Base-by-base conservation (phyloP, 2,888 invertebrate genomes). In the Julus scanicus region DNA sequence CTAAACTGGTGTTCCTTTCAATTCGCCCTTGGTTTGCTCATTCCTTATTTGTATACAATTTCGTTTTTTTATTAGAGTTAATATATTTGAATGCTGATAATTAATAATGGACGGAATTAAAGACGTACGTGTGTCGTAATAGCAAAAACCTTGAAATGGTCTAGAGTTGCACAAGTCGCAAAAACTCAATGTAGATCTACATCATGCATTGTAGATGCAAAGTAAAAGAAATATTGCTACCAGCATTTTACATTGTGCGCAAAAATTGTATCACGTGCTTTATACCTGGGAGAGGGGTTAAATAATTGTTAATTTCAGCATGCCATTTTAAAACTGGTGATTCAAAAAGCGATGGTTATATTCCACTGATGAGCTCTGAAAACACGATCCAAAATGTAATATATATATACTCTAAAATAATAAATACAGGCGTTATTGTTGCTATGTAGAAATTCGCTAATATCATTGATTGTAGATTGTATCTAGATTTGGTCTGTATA, bases 61-160 rank as follows among this genome's bases (percentile, higher is more conserved):
- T 71, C 71, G 11, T 49, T 49, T 71, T 29, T 11, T 71, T 71
- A 9, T n/a, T 2, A 29, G 29, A n/a, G n/a, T 11, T 11, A 11
- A 29, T 29, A 11, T 71, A 71, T 29, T 71, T 71, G 71, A 71
- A 71, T 71, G 71, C 71, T 71, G 11, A 71, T 71, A 71, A 71
- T 71, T 71, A 71, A 71, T 71, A 71, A 71, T 71, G 71, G 71
- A 11, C 71, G 29, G 71, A 71, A 71, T 71, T 71, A 11, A 71
- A 63, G 20, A 6, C 9, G 13, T 9, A 49, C n/a, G 29, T 71
- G 71, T 71, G 20, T 29, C 29, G 71, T 29, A 71, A 71, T 29
- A 71, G 8, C 29, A 29, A 29, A 29, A 29, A 9, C 71, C 71
- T 71, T 71, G 71, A 29, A 71, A n/a, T 71, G n/a, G n/a, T 29